Evolutionary conservation across 2,888 invertebrate species (phyloP), one percentile per base, ranked within the genome.

Genomic region (Agrypnus murinus): DNA sequence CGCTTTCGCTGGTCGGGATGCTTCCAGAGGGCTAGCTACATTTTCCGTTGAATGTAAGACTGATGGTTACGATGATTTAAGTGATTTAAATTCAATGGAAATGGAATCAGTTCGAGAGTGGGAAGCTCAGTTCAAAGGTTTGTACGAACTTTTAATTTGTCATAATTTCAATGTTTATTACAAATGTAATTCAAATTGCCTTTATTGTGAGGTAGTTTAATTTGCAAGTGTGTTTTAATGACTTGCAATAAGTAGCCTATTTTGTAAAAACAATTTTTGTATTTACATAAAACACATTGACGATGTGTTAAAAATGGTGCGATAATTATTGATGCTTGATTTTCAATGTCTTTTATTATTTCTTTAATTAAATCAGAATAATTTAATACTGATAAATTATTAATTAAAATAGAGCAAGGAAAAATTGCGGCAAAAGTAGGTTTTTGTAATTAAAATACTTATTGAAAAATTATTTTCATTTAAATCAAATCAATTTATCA

Each of bases 101-200:
- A 97, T 98, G 96, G 97, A 97, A 78, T 95, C 96, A 17, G 93
- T 98, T 6, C 90, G 91, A 76, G 98, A 99, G 87, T 99, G 99
- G 99, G 97, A 98, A 85, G 94, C 94, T 86, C 98, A 98, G 85
- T 97, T 99, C 85, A 93, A 93, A 90, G 97, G 97, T 95, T 87
- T 82, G 65, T 38, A 67, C n/a, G n/a, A n/a, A n/a, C n/a, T n/a
- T 25, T 25, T 25, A 25, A 25, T 25, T 25, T 9, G 31, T 25
- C 12, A 43, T 50, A 43, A 5, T 36, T 50, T 12, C n/a, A n/a
- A n/a, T 9, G 12, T 8, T 50, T 12, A 25, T 50, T 10, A n/a
- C 7, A 19, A 19, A n/a, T 31, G 14, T 34, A 9, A 25, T 19
- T 25, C 17, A 31, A 25, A 9, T 17, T 48, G 12, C 14, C 1